These are phyloP conservation scores for Microctenopoma steveboyesi DNA, from an alignment of 2,797 vertebrate genomes.

Conservation along the genomic window DNA sequence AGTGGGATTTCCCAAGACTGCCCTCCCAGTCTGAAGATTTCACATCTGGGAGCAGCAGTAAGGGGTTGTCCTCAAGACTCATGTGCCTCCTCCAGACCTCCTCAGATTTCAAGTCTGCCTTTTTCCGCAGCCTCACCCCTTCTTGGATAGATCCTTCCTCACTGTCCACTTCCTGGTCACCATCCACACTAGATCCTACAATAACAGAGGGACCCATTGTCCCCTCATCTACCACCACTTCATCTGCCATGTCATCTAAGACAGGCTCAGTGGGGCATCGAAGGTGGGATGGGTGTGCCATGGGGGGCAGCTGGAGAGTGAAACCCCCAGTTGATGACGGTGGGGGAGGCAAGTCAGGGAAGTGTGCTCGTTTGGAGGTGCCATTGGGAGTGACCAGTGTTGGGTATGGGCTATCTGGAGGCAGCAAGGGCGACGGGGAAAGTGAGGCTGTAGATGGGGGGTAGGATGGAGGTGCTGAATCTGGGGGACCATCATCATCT, in stretches of 20 bases:
- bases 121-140: slow-evolving; percentile 67
- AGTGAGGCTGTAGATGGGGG: slow-evolving; percentile 86
- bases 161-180: slow-evolving; percentile 52
- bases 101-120: slow-evolving; percentile 84
- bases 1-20: slow-evolving; percentile 91
- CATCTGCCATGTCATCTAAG: slow-evolving; percentile 78
- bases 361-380: slow-evolving; percentile 81
- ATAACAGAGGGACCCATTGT: slow-evolving; percentile 64
- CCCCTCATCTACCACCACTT: slow-evolving; percentile 36
- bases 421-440: slow-evolving; percentile 78
- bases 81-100: slow-evolving; percentile 89
- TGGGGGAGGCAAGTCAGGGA: slow-evolving; percentile 77
- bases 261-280: slow-evolving; percentile 81
- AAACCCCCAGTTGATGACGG: slow-evolving; percentile 83
- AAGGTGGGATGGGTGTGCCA: slow-evolving; percentile 83
- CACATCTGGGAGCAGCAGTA: slow-evolving; percentile 83
- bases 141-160: slow-evolving; percentile 45
- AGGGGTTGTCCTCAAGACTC: slow-evolving; percentile 88
- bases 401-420: slow-evolving; percentile 78
- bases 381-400: slow-evolving; percentile 79
- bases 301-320: slow-evolving; percentile 90
- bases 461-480: slow-evolving; percentile 89
- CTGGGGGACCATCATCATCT: slow-evolving; percentile 88
- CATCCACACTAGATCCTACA: slow-evolving; percentile 55
- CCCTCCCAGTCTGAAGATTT: slow-evolving; percentile 81